Base-by-base conservation (phyloP, 1,140 invertebrate species). In the Megathymus violae region DNA sequence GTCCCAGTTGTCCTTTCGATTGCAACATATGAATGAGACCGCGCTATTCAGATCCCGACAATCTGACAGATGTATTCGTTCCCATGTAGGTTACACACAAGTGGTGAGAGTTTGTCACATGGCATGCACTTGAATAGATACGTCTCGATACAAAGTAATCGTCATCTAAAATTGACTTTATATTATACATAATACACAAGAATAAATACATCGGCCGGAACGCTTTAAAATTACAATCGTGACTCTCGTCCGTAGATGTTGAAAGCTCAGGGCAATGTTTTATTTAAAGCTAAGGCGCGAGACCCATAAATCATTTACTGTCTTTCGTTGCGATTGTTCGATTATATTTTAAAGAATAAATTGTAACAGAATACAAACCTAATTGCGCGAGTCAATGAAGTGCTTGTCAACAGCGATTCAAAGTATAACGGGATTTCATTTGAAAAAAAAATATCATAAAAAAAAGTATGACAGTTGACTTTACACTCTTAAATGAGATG, bases 141-240 rank as follows among this genome's bases (percentile, higher is more conserved):
- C 66, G 58, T 79, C 74, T 71, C 61, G 74, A 76, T 75, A 71
- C 67, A 62, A 71, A 58, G 54, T 9, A 46, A 58, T 46, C 54
- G 54, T 62, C 25, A 62, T 56, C 48, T 67, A 62, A 64, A 73
- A 58, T 63, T 64, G 50, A 73, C 51, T 71, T 60, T 56, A 64
- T 67, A 38, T 62, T 38, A 66, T 64, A 67, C 38, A 47, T 64
- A 79, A 43, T 44, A 27, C 52, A 31, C 52, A 40, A 76, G 74
- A 83, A 80, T 85, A 80, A 79, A 87, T 80, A 82, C 76, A 79
- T 83, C 82, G 81, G 78, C 71, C 79, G 72, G 81, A 87, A 83
- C 70, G 69, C 82, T 85, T 87, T 86, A 78, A 89, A 87, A 90
- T 90, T 90, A 85, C 85, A 85, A 75, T 90, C 88, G 88, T 90